Base-by-base conservation (phyloP, 2,888 invertebrate species). In the Euplagia quadripunctaria region DNA sequence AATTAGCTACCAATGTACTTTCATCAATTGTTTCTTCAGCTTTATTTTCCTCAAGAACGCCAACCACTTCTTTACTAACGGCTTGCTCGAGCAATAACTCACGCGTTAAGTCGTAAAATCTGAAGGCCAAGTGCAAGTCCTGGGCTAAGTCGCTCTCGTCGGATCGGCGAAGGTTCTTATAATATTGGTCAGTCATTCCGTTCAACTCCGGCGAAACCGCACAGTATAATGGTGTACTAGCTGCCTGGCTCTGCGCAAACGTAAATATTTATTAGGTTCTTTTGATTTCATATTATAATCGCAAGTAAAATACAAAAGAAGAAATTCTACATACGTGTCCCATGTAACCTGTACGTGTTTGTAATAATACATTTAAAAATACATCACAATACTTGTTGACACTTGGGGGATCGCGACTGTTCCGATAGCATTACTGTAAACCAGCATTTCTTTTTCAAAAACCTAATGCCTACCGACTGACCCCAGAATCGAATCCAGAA, bases 201-300 rank as follows among this genome's bases (percentile, higher is more conserved):
- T 97, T 96, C 75, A 99, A 94, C 82, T 98, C 98, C 3, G 97
- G 96, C 1, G 98, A 98, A 0, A 98, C 97, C 11, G 99, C 98
- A 92, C 98, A 99, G 93, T 97, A 99, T 20, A 99, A 96, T 1
- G 97, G 97, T 0, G 99, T 99, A 78, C 98, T 97, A 0, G 99
- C 98, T 14, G 98, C 99, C 96, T 99, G 99, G 96, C 97, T 97
- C 98, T 98, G 89, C 42, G 16, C 16, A 68, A 70, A 65, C 0
- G 31, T 49, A 17, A n/a, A 70, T 17, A 49, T 16, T 55, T 4
- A n/a, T 42, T 41, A n/a, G 11, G 4, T 68, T 68, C 49, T 64
- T 46, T 46, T 14, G 7, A 20, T 49, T 64, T 46, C 46, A 46
- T 46, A 46, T 9, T 9, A 9, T 9, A n/a, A 31, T 31, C 1